Evolutionary conservation across 1,140 invertebrate species (phyloP), one percentile per base, ranked within the genome.

Genomic region (Papilio xuthus): DNA sequence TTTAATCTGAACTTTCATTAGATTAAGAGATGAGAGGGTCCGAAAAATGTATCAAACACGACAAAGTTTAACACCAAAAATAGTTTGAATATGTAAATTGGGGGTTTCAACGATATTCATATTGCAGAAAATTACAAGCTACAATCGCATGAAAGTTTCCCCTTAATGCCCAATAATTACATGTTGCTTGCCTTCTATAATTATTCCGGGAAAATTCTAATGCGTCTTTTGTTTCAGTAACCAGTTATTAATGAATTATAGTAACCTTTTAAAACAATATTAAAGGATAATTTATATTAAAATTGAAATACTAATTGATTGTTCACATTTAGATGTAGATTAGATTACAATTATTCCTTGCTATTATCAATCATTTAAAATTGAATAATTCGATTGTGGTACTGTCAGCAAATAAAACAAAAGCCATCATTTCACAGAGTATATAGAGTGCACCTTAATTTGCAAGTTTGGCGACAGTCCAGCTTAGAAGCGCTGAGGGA

Each of bases 381-480:
- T 26, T 23, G 26, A 63, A 63, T 32, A 28, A 63, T 63, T 28
- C 26, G 60, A 41, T 73, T 47, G 71, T 42, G 69, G 32, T 10
- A 50, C 42, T 44, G 71, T 47, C 71, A 73, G 13, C 37, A 73
- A 42, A 73, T 73, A 47, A 73, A 73, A 47, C 71, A 73, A 73
- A 42, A 20, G 41, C 69, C 69, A 18, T 70, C 69, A 70, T 32
- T 72, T 72, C 23, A 47, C 20, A 47, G 37, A 50, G 20, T 73
- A 73, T 20, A 47, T 42, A 73, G 71, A 73, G 71, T 44, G 41
- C 42, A 47, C 71, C 71, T 73, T 73, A 73, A 73, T 73, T 73
- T 73, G 42, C 71, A 73, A 73, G 71, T 73, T 73, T 73, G 71
- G 71, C 71, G 71, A 73, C 71, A 28, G 71, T 73, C 71, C 71